Conservation (phyloP, 2,113 vertebrate species). For the Saccopteryx bilineata region DNA sequence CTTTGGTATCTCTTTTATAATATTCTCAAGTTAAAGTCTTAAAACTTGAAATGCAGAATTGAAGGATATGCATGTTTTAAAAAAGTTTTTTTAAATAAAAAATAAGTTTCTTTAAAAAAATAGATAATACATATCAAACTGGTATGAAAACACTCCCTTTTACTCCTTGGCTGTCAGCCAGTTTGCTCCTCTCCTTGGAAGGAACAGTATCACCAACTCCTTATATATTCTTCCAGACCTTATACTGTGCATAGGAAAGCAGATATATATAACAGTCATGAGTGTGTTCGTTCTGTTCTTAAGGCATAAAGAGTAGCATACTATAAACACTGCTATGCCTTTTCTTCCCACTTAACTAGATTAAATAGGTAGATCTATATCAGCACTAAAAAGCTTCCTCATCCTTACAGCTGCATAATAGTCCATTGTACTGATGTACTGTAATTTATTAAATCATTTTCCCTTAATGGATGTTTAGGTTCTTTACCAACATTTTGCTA, state of each 20-base stretch:
- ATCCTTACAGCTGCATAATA: not conserved
- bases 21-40: not conserved
- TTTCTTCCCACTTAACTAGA: not conserved
- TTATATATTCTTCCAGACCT: not conserved
- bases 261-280: not conserved
- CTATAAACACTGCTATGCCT: not conserved
- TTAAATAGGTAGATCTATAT: not conserved
- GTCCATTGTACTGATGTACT: not conserved
- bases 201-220: not conserved
- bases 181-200: not conserved
- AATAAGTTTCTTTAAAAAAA: not conserved
- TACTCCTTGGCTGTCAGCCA: not conserved
- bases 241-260: not conserved
- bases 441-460: conserved; percentile 19
- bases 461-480: not conserved
- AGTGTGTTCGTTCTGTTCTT: not conserved
- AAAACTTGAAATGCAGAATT: conserved; percentile 43
- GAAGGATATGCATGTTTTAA: not conserved
- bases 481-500: conserved; percentile 45
- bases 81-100: not conserved
- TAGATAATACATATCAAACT: not conserved
- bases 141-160: not conserved
- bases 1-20: not conserved
- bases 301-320: not conserved
- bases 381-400: not conserved